phyloP scores from a whole-genome alignment of 2,888 invertebrate genomes.

The Stomorhina lunata region DNA sequence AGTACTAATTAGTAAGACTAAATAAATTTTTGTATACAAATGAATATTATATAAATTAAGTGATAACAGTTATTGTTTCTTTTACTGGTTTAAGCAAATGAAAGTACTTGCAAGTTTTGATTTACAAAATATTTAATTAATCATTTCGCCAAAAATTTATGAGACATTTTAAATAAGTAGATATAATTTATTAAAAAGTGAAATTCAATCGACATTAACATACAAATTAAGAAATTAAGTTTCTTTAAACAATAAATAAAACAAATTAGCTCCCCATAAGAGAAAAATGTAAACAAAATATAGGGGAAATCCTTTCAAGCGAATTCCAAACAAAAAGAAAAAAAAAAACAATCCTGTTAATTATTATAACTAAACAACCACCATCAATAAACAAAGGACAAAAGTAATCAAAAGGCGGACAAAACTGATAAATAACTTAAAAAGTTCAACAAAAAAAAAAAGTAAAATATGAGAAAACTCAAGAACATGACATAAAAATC shows the following conservation, averaged over 20 bases:
- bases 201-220: conserved; percentile 19
- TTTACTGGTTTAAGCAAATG: too few relatives aligned
- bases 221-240: conserved; percentile 55
- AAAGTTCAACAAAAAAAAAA: conserved; percentile 38
- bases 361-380: conserved; percentile 56
- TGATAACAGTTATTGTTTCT: too few relatives aligned
- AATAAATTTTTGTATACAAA: too few relatives aligned
- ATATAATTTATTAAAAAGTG: not conserved
- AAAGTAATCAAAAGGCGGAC: conserved; percentile 4
- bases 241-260: conserved; percentile 40
- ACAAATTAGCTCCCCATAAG: conserved; percentile 13
- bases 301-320: conserved; percentile 25
- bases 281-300: not conserved
- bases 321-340: conserved; percentile 24
- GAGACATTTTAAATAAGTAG: not conserved
- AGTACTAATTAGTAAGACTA: too few relatives aligned
- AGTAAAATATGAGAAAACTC: conserved; percentile 10
- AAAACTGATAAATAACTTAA: not conserved
- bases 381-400: conserved; percentile 37
- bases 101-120: too few relatives aligned
- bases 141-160: too few relatives aligned
- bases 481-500: conserved; percentile 55
- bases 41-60: too few relatives aligned
- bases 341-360: conserved; percentile 58
- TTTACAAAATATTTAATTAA: too few relatives aligned